Evolutionary conservation across 2,888 invertebrate species (phyloP), one percentile per base, ranked within the genome.

Genomic region (Macrosiphum euphorbiae): DNA sequence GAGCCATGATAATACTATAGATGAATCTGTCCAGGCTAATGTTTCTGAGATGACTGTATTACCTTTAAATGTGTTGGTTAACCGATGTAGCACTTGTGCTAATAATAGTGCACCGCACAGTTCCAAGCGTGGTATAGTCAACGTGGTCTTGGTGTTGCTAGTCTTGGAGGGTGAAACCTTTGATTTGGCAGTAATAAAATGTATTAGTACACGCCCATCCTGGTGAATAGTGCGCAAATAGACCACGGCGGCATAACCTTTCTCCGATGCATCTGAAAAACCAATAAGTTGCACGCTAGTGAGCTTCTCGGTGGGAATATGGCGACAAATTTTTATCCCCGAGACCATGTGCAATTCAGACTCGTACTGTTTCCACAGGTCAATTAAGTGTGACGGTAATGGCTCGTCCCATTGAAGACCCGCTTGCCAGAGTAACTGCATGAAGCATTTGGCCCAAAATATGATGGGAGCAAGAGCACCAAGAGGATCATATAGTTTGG

Each of bases 111-210:
- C 26, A 1, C 26, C 95, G 88, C 95, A 95, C 16, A 95, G 94
- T 94, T 95, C 95, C 16, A 95, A 94, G 89, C 95, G 94, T 13
- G 95, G 95, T 20, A 95, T 90, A 3, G 95, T 94, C 20, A 95
- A 91, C 5, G 84, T 94, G 86, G 95, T 95, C 5, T 95, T 20
- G n/a, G 20, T 8, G 0, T 84, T 35, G 3, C 7, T 41, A 4
- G 5, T 20, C 13, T 41, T 84, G 3, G 35, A 41, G 1, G 95
- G 95, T 7, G 95, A 95, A 28, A 95, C 95, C 20, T 95, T 94
- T 4, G 95, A 94, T 92, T 95, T 95, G 8, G 95, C 94, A 47
- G 95, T 95, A 16, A 95, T 47, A 47, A 95, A 86, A 35, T 88
- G n/a, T 28, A 94, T 90, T 8, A 41, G 28, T 47, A 87, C 67